Conservation (phyloP, 2,888 invertebrate species). For the Eurytoma adleriae region DNA sequence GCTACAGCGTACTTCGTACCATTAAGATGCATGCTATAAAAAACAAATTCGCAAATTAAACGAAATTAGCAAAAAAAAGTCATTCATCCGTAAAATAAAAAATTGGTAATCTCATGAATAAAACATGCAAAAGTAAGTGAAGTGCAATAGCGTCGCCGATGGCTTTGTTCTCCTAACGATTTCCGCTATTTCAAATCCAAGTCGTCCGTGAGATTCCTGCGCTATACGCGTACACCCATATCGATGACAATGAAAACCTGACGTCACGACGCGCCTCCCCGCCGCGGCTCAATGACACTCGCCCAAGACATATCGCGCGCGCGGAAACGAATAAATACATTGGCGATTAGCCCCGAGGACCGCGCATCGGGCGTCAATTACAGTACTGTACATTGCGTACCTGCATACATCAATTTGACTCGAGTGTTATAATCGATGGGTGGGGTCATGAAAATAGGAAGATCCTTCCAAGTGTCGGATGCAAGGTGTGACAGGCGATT, state of each 20-base stretch:
- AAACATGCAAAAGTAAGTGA: not conserved
- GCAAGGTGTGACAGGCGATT: too few relatives aligned
- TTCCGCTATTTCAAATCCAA: constrained; percentile 18
- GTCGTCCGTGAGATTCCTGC: constrained; percentile 26
- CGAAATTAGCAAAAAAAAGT: too few relatives aligned
- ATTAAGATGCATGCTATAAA: too few relatives aligned
- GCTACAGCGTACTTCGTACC: too few relatives aligned
- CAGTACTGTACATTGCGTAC: not conserved
- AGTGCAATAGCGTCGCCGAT: not conserved
- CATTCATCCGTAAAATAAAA: too few relatives aligned
- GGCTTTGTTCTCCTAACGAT: not conserved
- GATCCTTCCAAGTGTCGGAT: too few relatives aligned
- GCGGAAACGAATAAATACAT: constrained; percentile 42
- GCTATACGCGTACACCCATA: not conserved
- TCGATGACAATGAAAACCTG: constrained; percentile 37
- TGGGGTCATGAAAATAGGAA: not conserved
- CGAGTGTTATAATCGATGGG: not conserved
- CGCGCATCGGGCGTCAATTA: constrained; percentile 1
- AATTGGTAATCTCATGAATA: constrained; percentile 6
- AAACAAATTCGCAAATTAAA: too few relatives aligned
- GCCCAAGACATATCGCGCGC: not conserved
- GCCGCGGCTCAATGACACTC: constrained; percentile 20
- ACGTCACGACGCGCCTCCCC: constrained; percentile 23
- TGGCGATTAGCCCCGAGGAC: constrained; percentile 9
- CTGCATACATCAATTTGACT: not conserved